Evolutionary conservation across 2,888 invertebrate genomes (phyloP).

Genomic region (Alloplasta piceator): DNA sequence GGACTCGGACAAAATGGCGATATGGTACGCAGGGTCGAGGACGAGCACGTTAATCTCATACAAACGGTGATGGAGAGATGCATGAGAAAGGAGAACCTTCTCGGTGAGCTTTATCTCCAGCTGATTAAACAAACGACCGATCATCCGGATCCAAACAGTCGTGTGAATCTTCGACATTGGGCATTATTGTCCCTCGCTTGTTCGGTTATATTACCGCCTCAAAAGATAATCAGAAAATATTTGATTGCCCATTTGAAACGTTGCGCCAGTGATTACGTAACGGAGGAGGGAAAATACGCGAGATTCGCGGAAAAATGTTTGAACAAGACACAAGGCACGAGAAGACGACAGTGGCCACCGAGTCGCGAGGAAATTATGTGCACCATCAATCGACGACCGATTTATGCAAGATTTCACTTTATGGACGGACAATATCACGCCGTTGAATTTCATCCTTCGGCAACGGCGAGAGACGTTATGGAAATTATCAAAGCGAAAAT

Average conservation of each 20-base stretch:
- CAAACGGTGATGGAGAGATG: constrained; percentile 96
- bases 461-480: constrained; percentile 95
- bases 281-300: constrained; percentile 97
- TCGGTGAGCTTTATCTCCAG: constrained; percentile 96
- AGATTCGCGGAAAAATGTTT: constrained; percentile 95
- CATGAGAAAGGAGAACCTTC: constrained; percentile 93
- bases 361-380: constrained; percentile 96
- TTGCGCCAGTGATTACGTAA: constrained; percentile 93
- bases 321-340: constrained; percentile 88
- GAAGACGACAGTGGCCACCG: constrained; percentile 94
- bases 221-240: constrained; percentile 93
- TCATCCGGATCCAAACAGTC: constrained; percentile 94
- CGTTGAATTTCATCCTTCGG: constrained; percentile 97
- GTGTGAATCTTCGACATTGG: constrained; percentile 96
- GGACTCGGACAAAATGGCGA: constrained; percentile 91
- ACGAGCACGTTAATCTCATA: constrained; percentile 94
- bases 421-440: constrained; percentile 98
- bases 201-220: constrained; percentile 93
- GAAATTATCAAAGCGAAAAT: constrained; percentile 95
- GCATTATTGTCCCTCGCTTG: constrained; percentile 92
- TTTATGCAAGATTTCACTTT: constrained; percentile 95
- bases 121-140: constrained; percentile 97
- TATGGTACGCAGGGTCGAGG: constrained; percentile 89
- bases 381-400: constrained; percentile 94
- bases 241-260: constrained; percentile 95